Evolutionary conservation across 2,113 vertebrate genomes (phyloP).

Genomic region (Procapra przewalskii): DNA sequence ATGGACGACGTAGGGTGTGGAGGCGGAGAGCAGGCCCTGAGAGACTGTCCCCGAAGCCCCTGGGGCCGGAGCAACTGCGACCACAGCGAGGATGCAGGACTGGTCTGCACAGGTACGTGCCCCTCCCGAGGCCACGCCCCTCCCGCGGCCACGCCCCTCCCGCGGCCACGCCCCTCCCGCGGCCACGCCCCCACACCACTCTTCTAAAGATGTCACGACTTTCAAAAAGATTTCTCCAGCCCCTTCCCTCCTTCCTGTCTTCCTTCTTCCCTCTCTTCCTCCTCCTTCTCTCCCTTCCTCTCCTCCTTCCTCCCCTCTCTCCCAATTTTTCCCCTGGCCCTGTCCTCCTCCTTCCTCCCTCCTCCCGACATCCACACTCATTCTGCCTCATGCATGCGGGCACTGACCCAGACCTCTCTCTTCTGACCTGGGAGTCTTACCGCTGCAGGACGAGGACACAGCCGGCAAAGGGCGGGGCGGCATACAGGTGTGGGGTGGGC

Average conservation of each 20-base stretch:
- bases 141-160: not conserved
- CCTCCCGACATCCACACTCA: not conserved
- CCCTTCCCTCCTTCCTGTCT: fast-evolving
- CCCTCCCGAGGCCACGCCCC: not conserved
- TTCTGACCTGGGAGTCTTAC: fast-evolving
- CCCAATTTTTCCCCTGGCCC: fast-evolving
- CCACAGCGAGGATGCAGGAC: slow-evolving; percentile 74
- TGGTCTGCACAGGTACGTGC: slow-evolving; percentile 71
- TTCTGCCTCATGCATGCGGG: not conserved
- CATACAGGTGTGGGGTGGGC: too few relatives aligned
- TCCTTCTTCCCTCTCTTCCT: too few relatives aligned
- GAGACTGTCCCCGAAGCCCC: slow-evolving; percentile 63
- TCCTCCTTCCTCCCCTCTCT: too few relatives aligned
- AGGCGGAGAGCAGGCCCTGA: slow-evolving; percentile 66
- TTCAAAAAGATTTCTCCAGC: not conserved
- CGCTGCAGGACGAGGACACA: not conserved
- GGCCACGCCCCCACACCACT: not conserved
- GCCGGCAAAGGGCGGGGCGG: not conserved
- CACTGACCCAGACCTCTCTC: not conserved
- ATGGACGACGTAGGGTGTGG: slow-evolving; percentile 70
- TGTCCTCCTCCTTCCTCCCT: too few relatives aligned
- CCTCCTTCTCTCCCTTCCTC: too few relatives aligned
- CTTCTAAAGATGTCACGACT: not conserved
- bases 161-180: too few relatives aligned
- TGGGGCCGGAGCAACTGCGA: slow-evolving; percentile 77